These are phyloP conservation scores for Raphicerus campestris DNA, from an alignment of 2,113 vertebrate genomes.

Conservation along the genomic window DNA sequence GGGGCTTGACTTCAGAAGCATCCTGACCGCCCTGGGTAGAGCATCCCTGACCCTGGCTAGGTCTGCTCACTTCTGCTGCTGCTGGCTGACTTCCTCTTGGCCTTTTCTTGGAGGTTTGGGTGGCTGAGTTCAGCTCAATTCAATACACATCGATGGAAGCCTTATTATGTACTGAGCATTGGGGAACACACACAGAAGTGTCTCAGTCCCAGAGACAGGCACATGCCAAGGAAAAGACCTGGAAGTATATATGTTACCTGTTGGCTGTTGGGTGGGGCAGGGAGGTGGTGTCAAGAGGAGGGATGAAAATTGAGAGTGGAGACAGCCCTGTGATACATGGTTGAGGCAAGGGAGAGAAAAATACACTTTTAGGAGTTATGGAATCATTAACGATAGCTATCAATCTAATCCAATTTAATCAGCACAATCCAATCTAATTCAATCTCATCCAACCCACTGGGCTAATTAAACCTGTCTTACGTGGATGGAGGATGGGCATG, in stretches of 20 bases:
- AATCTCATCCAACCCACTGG: background rate
- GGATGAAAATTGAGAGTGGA: background rate
- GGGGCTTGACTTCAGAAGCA: background rate
- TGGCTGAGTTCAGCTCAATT: background rate
- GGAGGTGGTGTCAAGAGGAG: background rate
- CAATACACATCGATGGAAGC: background rate
- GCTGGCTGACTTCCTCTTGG: background rate
- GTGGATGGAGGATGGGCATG: accelerated
- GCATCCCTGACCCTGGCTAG: background rate
- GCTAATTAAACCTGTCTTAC: background rate
- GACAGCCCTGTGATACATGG: background rate
- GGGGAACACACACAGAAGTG: background rate
- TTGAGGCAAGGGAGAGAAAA: background rate
- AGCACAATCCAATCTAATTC: background rate
- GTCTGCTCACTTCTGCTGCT: background rate
- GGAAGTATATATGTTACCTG: background rate
- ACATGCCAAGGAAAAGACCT: background rate
- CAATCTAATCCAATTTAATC: background rate
- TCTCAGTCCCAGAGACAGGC: background rate
- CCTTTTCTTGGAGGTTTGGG: background rate
- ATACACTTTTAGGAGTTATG: background rate
- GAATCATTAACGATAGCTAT: background rate
- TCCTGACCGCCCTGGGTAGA: background rate
- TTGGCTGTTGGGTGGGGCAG: background rate
- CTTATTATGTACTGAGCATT: too few relatives aligned